Evolutionary conservation across 2,797 vertebrate genomes (phyloP).

Genomic region (Chiroxiphia lanceolata): DNA sequence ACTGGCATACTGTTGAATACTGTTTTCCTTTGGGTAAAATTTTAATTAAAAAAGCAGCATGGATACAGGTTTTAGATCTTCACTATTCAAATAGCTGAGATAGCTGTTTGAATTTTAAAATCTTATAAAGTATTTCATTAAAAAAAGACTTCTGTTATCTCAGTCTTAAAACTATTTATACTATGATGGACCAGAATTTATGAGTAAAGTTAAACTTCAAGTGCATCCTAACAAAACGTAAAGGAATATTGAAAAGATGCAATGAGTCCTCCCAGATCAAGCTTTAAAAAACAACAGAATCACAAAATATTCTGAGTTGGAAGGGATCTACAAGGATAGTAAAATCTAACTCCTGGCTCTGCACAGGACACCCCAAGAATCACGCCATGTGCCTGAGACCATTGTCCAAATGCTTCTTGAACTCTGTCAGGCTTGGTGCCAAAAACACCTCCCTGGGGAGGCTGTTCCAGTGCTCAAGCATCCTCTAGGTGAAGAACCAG

Average conservation of each 20-base stretch:
- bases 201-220: background rate
- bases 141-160: constrained; percentile 38
- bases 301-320: background rate
- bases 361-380: no score
- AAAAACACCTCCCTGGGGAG: background rate
- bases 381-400: background rate
- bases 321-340: background rate
- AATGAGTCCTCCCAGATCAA: background rate
- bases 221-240: background rate
- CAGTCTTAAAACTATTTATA: constrained; percentile 45
- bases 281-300: background rate
- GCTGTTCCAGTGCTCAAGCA: background rate
- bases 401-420: background rate
- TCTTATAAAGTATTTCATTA: constrained; percentile 39
- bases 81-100: constrained; percentile 75
- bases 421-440: background rate
- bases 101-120: constrained; percentile 78
- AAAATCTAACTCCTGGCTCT: background rate
- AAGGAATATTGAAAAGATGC: background rate
- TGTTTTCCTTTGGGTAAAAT: constrained; percentile 82
- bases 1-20: constrained; percentile 78
- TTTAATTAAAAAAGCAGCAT: constrained; percentile 85
- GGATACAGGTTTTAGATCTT: constrained; percentile 77
- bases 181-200: background rate
- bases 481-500: background rate